Percentiles rank a stretch among this genome's conserved stretches.
These are phyloP conservation scores for Dyspetes luteomarginatus DNA, from an alignment of 2,888 invertebrate genomes.

Conservation along the genomic window DNA sequence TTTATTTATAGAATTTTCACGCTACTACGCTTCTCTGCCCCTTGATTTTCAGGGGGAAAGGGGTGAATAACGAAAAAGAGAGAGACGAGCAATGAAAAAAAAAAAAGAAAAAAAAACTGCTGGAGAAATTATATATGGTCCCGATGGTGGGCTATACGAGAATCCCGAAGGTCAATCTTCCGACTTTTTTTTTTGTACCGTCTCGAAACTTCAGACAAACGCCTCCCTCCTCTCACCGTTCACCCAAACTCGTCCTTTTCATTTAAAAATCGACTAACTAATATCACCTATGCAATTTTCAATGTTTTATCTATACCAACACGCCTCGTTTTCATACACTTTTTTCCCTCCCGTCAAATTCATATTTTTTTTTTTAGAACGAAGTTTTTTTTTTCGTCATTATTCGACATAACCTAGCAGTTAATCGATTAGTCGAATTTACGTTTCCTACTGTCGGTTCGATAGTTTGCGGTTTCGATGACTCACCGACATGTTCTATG, in stretches of 20 bases:
- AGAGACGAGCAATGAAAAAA: constrained; percentile 12
- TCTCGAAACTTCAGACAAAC: constrained; percentile 16
- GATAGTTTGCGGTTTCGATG: not conserved
- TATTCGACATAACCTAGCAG: constrained; percentile 9
- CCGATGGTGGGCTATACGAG: constrained; percentile 2
- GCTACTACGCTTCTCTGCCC: constrained; percentile 65
- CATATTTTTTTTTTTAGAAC: constrained; percentile 4
- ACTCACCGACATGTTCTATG: not conserved
- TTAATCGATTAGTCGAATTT: not conserved
- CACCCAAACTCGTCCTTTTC: constrained; percentile 30
- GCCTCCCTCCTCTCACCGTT: constrained; percentile 30
- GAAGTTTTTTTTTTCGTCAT: constrained; percentile 10
- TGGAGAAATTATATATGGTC: constrained; percentile 70
- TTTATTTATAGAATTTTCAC: constrained; percentile 79
- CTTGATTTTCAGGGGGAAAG: constrained; percentile 46
- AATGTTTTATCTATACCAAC: too few relatives aligned
- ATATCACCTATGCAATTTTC: too few relatives aligned
- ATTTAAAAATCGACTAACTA: too few relatives aligned
- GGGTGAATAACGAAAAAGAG: not conserved
- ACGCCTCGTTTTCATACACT: not conserved
- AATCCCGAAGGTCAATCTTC: constrained; percentile 59
- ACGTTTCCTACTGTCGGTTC: not conserved
- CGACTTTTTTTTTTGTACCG: constrained; percentile 37
- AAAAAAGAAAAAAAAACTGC: constrained; percentile 65
- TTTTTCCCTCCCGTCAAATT: not conserved